Conservation (phyloP, 2,797 vertebrate species). For the Macrochelys suwanniensis region DNA sequence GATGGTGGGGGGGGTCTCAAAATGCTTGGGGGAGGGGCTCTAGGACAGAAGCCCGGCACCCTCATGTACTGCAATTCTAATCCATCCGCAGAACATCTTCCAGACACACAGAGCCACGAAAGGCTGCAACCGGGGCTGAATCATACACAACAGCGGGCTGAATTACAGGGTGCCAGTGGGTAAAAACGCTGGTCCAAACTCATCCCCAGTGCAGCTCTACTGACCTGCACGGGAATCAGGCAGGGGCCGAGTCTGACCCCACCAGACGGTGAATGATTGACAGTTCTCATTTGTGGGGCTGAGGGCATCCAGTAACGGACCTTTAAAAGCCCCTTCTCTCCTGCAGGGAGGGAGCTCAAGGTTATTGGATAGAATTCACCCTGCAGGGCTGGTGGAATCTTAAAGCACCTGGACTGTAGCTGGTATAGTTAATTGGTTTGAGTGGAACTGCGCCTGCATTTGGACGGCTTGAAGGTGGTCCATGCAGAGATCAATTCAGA, state of each 20-base stretch:
- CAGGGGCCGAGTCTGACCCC: not conserved
- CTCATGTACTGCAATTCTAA: not conserved
- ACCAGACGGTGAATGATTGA: not conserved
- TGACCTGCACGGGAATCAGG: not conserved
- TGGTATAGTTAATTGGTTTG: not conserved
- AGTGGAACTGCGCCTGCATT: not conserved
- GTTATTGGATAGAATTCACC: not conserved
- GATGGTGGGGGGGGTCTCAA: accelerated
- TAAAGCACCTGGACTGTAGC: not conserved
- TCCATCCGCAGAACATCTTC: not conserved
- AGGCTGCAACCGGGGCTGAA: too few relatives aligned
- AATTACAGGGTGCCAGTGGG: not conserved
- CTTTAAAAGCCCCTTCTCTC: not conserved
- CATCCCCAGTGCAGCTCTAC: not conserved
- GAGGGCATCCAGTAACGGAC: not conserved
- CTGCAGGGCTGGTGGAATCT: not conserved
- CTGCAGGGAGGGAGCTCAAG: not conserved
- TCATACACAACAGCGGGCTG: not conserved
- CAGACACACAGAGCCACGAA: not conserved
- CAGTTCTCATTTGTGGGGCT: not conserved
- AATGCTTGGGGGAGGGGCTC: not conserved
- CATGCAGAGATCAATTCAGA: not conserved
- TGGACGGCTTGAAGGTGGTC: not conserved
- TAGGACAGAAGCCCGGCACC: not conserved
- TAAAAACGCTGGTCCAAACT: not conserved